Evolutionary conservation across 2,888 invertebrate species (phyloP).

Genomic region (Drosophila paramelanica): DNA sequence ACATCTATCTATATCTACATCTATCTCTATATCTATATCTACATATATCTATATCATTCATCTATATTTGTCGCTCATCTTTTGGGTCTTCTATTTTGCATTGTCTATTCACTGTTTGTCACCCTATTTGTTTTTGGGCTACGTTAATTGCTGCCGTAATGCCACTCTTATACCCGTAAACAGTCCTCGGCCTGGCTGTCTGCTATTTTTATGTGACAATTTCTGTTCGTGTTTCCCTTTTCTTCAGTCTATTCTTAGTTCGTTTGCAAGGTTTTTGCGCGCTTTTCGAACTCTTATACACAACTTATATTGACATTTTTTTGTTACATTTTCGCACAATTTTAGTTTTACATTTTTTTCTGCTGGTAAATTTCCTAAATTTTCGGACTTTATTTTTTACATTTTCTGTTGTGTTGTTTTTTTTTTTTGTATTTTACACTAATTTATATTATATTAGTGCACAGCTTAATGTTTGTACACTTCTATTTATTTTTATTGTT

Average conservation of each 20-base stretch:
- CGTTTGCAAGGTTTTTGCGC: not conserved
- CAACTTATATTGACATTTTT: not conserved
- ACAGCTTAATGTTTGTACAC: not conserved
- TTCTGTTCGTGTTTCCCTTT: slow-evolving; percentile 7
- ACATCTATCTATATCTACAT: slow-evolving; percentile 1
- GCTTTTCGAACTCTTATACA: not conserved
- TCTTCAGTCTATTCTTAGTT: slow-evolving; percentile 14
- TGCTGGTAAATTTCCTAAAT: no score
- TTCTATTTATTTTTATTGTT: not conserved
- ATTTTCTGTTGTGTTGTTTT: not conserved
- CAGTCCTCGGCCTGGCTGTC: slow-evolving; percentile 18
- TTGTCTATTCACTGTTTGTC: slow-evolving; percentile 8
- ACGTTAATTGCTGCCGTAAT: slow-evolving; percentile 40
- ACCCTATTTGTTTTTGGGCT: slow-evolving; percentile 18
- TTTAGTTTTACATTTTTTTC: not conserved
- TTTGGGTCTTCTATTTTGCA: slow-evolving; percentile 10
- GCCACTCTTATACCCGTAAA: slow-evolving; percentile 39
- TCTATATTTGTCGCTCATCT: slow-evolving; percentile 9
- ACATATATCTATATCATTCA: not conserved
- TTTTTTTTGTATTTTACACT: no score
- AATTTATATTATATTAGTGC: no score
- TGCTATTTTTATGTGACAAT: slow-evolving; percentile 29
- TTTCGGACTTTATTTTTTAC: no score
- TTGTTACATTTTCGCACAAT: not conserved
- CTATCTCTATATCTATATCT: not conserved